phyloP scores from a whole-genome alignment of 1,140 invertebrate genomes.

The Cryptotermes secundus region DNA sequence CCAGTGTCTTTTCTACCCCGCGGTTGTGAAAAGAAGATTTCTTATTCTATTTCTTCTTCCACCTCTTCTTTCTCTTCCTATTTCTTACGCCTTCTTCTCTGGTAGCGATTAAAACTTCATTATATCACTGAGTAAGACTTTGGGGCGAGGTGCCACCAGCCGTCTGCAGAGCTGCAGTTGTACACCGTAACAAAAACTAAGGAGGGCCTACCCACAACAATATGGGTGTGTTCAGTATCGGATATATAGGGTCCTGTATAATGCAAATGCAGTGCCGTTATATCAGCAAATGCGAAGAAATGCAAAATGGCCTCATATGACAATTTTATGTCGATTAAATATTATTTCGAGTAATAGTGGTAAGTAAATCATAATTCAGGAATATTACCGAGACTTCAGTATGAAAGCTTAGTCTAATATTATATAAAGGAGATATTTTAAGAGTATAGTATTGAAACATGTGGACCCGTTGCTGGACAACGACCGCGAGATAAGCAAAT shows the following conservation, averaged over 20 bases:
- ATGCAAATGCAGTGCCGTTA: neutral
- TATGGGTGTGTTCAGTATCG: neutral
- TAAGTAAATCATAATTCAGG: too few relatives aligned
- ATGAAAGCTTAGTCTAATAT: too few relatives aligned
- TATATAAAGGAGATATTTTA: too few relatives aligned
- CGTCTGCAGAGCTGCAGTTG: neutral
- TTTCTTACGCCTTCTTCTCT: conserved; percentile 37
- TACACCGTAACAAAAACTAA: neutral
- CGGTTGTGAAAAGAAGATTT: conserved; percentile 45
- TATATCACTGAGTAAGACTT: conserved; percentile 39
- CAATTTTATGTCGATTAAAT: too few relatives aligned
- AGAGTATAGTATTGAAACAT: too few relatives aligned
- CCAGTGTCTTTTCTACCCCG: neutral
- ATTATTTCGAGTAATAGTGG: too few relatives aligned
- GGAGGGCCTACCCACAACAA: neutral
- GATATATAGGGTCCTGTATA: neutral
- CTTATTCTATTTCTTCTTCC: conserved; percentile 12
- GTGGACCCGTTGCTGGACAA: too few relatives aligned
- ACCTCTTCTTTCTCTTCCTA: neutral
- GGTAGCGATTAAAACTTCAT: conserved; percentile 43
- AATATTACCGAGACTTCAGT: too few relatives aligned
- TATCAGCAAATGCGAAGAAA: too few relatives aligned
- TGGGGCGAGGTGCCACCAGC: neutral
- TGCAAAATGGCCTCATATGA: too few relatives aligned
- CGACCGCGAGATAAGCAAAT: too few relatives aligned